phyloP scores from a whole-genome alignment of 2,113 vertebrate genomes.

The Xenus cinereus region DNA sequence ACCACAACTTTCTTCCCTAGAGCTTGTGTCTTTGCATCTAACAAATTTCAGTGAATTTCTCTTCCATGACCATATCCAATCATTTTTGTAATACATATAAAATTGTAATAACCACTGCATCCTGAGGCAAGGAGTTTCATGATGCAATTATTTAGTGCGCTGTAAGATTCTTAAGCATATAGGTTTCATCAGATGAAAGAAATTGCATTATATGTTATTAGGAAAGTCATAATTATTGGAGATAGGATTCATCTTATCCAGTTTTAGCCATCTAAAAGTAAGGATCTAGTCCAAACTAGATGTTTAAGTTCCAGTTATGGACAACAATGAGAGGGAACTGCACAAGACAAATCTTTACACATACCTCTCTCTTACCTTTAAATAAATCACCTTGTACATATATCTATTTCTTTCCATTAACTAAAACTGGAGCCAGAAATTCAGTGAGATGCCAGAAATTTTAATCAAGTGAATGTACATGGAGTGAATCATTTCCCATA shows the following conservation, averaged over 20 bases:
- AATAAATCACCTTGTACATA: neutral
- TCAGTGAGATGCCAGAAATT: neutral
- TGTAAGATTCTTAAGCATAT: neutral
- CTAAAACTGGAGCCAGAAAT: neutral
- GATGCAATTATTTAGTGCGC: neutral
- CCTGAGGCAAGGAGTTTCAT: constrained; percentile 14
- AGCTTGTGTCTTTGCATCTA: neutral
- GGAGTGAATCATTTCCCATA: neutral
- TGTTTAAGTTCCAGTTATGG: neutral
- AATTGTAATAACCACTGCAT: neutral
- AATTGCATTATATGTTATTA: neutral
- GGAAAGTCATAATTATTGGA: neutral
- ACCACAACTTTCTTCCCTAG: neutral
- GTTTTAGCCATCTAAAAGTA: neutral
- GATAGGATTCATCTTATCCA: neutral
- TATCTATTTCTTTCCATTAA: neutral
- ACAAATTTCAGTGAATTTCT: constrained; percentile 17
- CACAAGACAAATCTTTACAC: neutral
- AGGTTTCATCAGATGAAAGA: neutral
- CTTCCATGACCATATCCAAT: constrained; percentile 23
- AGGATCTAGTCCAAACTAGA: neutral
- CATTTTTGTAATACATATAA: constrained; percentile 19
- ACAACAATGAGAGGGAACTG: neutral
- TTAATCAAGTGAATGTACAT: neutral
- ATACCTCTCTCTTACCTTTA: neutral